These are phyloP conservation scores for Ooceraea biroi DNA, from an alignment of 1,140 invertebrate species.

Conservation along the genomic window DNA sequence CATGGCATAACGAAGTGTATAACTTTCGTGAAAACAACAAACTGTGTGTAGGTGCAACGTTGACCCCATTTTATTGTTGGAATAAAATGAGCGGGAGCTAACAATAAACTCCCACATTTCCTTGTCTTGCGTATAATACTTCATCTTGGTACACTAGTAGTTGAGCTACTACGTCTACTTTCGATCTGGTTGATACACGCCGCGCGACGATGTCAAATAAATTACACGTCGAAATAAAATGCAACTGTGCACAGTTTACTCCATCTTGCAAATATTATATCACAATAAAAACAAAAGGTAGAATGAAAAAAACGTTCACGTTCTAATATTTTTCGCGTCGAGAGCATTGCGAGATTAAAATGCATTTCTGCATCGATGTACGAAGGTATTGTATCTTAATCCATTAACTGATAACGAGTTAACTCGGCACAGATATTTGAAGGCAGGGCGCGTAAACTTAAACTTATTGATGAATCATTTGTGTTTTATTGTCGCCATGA, in stretches of 20 bases:
- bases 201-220: background rate
- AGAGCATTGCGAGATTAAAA: no score
- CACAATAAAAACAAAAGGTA: background rate
- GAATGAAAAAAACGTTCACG: background rate
- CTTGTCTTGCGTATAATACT: background rate
- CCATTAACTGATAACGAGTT: no score
- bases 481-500: no score
- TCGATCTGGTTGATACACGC: background rate
- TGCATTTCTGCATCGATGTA: no score
- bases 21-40: background rate
- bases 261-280: background rate
- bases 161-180: no score
- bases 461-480: no score
- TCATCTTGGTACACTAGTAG: background rate
- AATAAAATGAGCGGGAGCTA: slow-evolving; percentile 27
- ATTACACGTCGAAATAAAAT: slow-evolving; percentile 4
- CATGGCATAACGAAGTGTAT: slow-evolving; percentile 27
- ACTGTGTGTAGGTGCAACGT: slow-evolving; percentile 11
- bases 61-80: slow-evolving; percentile 42
- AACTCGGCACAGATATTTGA: no score
- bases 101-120: background rate
- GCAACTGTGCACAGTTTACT: background rate
- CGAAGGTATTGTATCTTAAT: no score
- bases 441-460: no score
- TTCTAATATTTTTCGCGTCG: background rate